Conservation (phyloP, 2,888 invertebrate species). For the Graphium colonna region DNA sequence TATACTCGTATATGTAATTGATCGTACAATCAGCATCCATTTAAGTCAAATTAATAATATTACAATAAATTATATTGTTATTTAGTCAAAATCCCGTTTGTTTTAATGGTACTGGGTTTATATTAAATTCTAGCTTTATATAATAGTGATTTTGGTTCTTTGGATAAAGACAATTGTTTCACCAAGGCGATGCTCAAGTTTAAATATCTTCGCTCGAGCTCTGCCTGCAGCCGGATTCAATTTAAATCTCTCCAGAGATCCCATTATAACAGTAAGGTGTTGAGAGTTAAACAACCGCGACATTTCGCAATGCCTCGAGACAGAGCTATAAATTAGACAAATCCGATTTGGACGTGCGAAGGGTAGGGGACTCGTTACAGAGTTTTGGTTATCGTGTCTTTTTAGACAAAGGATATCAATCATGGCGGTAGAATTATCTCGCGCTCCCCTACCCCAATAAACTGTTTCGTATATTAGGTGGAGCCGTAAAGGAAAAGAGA, state of each 20-base stretch:
- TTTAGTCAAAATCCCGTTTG: no score
- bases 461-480: conserved; percentile 10
- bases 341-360: conserved; percentile 75
- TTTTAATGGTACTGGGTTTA: no score
- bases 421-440: conserved; percentile 34
- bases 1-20: no score
- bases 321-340: conserved; percentile 78
- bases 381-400: conserved; percentile 51
- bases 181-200: conserved; percentile 7
- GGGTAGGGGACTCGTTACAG: conserved; percentile 49
- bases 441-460: conserved; percentile 13
- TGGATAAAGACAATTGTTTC: conserved; percentile 15
- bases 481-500: conserved; percentile 3
- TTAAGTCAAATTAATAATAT: no score
- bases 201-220: no score
- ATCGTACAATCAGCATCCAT: no score
- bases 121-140: no score
- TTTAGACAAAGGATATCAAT: conserved; percentile 55
- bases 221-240: conserved; percentile 51
- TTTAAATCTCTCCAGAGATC: conserved; percentile 67
- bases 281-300: no score
- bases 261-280: no score
- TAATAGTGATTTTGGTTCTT: neutral
- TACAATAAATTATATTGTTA: no score
- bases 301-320: conserved; percentile 55